These are phyloP conservation scores for Cotesia congregata DNA, from an alignment of 2,888 invertebrate genomes.

Conservation along the genomic window DNA sequence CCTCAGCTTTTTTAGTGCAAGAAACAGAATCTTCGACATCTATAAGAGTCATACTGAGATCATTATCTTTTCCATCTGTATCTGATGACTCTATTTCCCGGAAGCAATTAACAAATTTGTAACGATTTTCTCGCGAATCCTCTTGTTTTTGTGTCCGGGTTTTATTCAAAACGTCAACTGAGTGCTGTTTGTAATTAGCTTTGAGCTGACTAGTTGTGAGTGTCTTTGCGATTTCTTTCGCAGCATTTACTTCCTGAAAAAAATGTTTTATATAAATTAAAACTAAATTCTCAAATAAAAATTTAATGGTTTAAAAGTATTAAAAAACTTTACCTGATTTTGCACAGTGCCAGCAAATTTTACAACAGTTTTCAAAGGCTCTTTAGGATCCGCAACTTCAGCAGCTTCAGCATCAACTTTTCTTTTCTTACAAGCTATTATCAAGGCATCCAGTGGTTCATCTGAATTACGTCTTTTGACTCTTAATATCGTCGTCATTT, in stretches of 20 bases:
- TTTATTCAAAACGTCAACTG: slow-evolving; percentile 70
- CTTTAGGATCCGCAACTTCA: slow-evolving; percentile 67
- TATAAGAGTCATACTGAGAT: slow-evolving; percentile 72
- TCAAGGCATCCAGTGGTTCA: slow-evolving; percentile 79
- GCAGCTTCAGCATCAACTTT: slow-evolving; percentile 71
- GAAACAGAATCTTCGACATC: slow-evolving; percentile 72
- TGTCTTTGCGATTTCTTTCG: slow-evolving; percentile 63
- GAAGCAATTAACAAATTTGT: slow-evolving; percentile 75
- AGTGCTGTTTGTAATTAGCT: slow-evolving; percentile 71
- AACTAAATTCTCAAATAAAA: slow-evolving; percentile 9
- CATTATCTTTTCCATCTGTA: slow-evolving; percentile 51
- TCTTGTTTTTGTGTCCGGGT: slow-evolving; percentile 70
- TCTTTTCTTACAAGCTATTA: slow-evolving; percentile 80
- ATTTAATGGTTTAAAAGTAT: slow-evolving; percentile 26
- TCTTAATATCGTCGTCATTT: slow-evolving; percentile 77
- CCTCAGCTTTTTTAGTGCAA: slow-evolving; percentile 23
- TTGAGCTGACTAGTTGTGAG: slow-evolving; percentile 71
- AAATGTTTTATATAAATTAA: background rate
- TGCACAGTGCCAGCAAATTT: slow-evolving; percentile 82
- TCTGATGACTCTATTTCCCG: slow-evolving; percentile 67
- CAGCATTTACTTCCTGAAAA: slow-evolving; percentile 67
- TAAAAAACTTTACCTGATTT: slow-evolving; percentile 72
- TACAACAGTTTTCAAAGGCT: slow-evolving; percentile 73
- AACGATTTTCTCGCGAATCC: slow-evolving; percentile 72
- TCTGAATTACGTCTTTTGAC: slow-evolving; percentile 82